Base-by-base conservation (phyloP, 2,888 invertebrate genomes). In the Neocrepidodera transversa region DNA sequence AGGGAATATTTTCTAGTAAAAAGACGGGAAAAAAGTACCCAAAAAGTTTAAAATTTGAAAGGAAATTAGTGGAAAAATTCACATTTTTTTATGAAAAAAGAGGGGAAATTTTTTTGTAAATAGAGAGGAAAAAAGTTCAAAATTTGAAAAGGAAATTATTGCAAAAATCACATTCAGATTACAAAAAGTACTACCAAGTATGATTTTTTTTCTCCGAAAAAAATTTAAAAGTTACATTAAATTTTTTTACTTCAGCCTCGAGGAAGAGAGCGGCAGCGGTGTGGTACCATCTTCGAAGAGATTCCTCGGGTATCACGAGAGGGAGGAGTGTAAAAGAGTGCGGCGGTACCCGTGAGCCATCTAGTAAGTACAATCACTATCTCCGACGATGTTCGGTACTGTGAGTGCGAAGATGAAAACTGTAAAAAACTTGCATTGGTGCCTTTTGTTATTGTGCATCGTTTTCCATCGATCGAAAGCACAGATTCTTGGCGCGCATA, bases 361-460 rank as follows among this genome's bases (percentile, higher is more conserved):
- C 58, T 53, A 58, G 58, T 58, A n/a, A n/a, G n/a, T n/a, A 58
- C 40, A 38, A 58, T 58, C 60, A 26, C 45, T 13, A 28, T 28
- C 13, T 23, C 58, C 53, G 55, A 57, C 35, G 51, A 49, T 55
- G 47, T 54, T 30, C 51, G 14, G 58, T 47, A 48, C 18, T 43
- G 58, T 57, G 55, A 51, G 68, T 69, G 68, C 63, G 64, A 68
- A 68, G 64, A 72, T 69, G 67, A 72, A 68, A 64, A 71, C 35
- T 43, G 42, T 65, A 64, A 68, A 68, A 64, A 72, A 71, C 65
- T 65, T 67, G 58, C 62, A 63, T 60, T 64, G 71, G 71, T 73
- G 69, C 71, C 67, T 74, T 70, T 67, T 73, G 70, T 71, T 57
- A 10, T 43, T 53, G 58, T 58, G 58, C 51, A 26, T 26, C 45